phyloP scores from a whole-genome alignment of 2,113 vertebrate genomes.

The Cephalopholis sonnerati region DNA sequence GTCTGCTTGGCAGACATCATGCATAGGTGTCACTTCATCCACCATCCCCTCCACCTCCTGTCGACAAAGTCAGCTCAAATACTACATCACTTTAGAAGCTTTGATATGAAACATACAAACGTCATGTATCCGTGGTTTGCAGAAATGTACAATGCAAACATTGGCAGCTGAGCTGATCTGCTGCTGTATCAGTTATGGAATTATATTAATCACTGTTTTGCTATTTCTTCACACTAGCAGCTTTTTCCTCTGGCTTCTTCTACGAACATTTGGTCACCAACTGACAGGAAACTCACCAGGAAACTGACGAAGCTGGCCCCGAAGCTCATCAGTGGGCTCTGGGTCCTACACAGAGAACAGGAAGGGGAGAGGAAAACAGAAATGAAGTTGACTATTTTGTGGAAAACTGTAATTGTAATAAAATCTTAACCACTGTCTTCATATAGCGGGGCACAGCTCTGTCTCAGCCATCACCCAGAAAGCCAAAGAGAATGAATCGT shows the following conservation, averaged over 20 bases:
- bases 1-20: too few relatives aligned
- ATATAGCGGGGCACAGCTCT: neutral
- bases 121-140: too few relatives aligned
- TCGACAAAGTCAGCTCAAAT: too few relatives aligned
- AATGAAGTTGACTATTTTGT: neutral
- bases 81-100: too few relatives aligned
- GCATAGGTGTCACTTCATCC: too few relatives aligned
- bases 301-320: constrained; percentile 99
- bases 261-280: neutral
- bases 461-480: neutral
- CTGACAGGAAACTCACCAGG: constrained; percentile 89
- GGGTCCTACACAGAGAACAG: constrained; percentile 85
- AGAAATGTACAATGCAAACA: too few relatives aligned
- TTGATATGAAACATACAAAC: too few relatives aligned
- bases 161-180: neutral
- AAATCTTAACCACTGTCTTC: neutral
- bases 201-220: neutral
- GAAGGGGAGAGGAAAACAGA: neutral
- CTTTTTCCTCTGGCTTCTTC: neutral
- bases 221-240: neutral
- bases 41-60: too few relatives aligned
- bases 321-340: constrained; percentile 98
- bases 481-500: neutral
- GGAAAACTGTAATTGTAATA: neutral
- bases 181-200: neutral